Percentiles rank a stretch among this genome's conserved stretches.
phyloP scores from a whole-genome alignment of 2,888 invertebrate species.

The Sturmia bella region DNA sequence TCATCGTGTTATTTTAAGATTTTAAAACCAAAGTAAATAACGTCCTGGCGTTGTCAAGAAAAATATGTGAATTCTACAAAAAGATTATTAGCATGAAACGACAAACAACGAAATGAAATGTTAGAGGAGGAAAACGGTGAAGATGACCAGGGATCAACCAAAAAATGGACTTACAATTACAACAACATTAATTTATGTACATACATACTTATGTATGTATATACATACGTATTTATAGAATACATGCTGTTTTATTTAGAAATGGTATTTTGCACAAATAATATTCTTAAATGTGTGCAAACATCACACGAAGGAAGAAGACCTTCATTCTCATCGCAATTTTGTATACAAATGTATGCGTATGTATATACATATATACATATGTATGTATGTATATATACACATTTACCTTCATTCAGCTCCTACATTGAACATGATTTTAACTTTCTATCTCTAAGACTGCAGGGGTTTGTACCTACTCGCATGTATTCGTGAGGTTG shows the following conservation, averaged over 20 bases:
- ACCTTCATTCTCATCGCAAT: conserved; percentile 2
- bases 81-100: conserved; percentile 70
- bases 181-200: conserved; percentile 16
- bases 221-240: background rate
- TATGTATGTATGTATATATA: conserved; percentile 4
- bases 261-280: conserved; percentile 58
- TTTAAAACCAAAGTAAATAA: conserved; percentile 58
- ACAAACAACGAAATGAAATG: conserved; percentile 24
- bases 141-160: conserved; percentile 10
- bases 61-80: conserved; percentile 70
- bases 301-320: conserved; percentile 19
- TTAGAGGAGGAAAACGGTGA: background rate
- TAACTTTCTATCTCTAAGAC: conserved; percentile 19
- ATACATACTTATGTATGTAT: conserved; percentile 16
- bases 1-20: conserved; percentile 61
- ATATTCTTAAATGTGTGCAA: conserved; percentile 53
- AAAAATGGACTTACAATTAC: conserved; percentile 31
- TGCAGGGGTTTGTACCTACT: background rate
- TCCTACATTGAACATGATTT: conserved; percentile 35
- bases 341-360: background rate
- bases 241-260: conserved; percentile 19
- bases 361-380: background rate
- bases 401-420: conserved; percentile 22
- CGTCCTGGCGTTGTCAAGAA: conserved; percentile 67
- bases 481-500: conserved; percentile 4